Conservation (phyloP, 2,113 vertebrate species). For the Sakesphorus luctuosus region DNA sequence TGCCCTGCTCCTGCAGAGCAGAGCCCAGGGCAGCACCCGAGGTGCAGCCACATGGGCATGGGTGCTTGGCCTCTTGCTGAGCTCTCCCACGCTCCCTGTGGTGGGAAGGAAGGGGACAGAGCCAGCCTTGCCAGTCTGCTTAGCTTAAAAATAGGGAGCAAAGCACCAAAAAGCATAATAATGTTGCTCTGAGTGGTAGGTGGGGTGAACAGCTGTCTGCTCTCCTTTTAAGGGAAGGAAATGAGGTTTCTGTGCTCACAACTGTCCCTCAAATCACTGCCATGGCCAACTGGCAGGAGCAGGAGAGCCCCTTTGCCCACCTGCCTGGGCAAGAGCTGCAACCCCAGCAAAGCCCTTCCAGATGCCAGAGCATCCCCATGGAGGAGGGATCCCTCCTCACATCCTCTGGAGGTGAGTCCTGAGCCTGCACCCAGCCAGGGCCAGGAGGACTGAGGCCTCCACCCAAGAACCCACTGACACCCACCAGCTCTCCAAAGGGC, state of each 20-base stretch:
- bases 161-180: background rate
- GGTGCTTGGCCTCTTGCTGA: background rate
- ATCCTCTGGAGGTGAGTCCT: background rate
- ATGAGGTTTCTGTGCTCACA: background rate
- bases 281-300: background rate
- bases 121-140: background rate
- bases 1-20: rapidly evolving
- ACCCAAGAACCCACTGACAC: rapidly evolving
- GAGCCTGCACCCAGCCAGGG: background rate
- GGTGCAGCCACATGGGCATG: rapidly evolving
- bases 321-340: background rate
- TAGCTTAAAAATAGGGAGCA: background rate
- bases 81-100: rapidly evolving
- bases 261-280: rapidly evolving
- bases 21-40: background rate
- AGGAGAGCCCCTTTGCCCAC: background rate
- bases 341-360: background rate
- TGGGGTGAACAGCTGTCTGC: background rate
- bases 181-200: background rate
- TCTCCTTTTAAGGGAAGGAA: background rate
- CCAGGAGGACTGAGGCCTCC: rapidly evolving
- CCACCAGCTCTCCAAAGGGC: background rate
- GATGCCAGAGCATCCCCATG: rapidly evolving
- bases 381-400: background rate
- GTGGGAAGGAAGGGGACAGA: background rate